Percentiles rank a stretch among this genome's conserved stretches.
Evolutionary conservation across 92 coral and sea anemone species (phyloP).

Genomic region (Actinostola sp.): DNA sequence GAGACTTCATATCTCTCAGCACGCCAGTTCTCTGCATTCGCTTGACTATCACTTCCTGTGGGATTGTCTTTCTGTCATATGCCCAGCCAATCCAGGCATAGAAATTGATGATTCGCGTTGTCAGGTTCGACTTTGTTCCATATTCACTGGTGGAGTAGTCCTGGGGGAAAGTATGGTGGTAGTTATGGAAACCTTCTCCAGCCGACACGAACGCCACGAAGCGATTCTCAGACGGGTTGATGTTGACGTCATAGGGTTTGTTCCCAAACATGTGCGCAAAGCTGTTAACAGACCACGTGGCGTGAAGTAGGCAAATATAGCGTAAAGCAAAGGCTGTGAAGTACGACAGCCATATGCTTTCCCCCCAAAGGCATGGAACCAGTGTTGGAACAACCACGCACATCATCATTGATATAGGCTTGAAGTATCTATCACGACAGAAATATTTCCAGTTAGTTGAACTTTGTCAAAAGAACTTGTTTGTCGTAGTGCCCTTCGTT

Average conservation of each 20-base stretch:
- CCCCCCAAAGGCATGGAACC: constrained; percentile 80
- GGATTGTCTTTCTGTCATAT: constrained; percentile 58
- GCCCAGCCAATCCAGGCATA: constrained; percentile 69
- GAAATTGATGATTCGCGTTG: constrained; percentile 59
- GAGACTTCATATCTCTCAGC: background rate
- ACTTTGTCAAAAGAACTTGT: no score
- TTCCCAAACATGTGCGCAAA: constrained; percentile 76
- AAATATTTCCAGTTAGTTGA: no score
- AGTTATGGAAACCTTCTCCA: constrained; percentile 85
- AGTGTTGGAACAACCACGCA: constrained; percentile 49
- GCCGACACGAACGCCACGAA: constrained; percentile 43
- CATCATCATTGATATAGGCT: constrained; percentile 32
- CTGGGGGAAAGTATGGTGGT: constrained; percentile 81
- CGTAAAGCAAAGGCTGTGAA: constrained; percentile 68
- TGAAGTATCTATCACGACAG: constrained; percentile 55
- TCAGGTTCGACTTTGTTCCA: constrained; percentile 55
- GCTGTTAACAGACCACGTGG: constrained; percentile 83
- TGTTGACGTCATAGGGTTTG: constrained; percentile 72
- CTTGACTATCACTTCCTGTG: constrained; percentile 46
- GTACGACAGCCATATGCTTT: constrained; percentile 60
- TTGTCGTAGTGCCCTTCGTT: no score
- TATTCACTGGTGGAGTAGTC: constrained; percentile 80
- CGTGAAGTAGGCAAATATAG: constrained; percentile 68
- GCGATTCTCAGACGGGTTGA: constrained; percentile 61
- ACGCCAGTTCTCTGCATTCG: constrained; percentile 4